Evolutionary conservation across 2,888 invertebrate species (phyloP), one percentile per base, ranked within the genome.

Genomic region (Phania funesta): DNA sequence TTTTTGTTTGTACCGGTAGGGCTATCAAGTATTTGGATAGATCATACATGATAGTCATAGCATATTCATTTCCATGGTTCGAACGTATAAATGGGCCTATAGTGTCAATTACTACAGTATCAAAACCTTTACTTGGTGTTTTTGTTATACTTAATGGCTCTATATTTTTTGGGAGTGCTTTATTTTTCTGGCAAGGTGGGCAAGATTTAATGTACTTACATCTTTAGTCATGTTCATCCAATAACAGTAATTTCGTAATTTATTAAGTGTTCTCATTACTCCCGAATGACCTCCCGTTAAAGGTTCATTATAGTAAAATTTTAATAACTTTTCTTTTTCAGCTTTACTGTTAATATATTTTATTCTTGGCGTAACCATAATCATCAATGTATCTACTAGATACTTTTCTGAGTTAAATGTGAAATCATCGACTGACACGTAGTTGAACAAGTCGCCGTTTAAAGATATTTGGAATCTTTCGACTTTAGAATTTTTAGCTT

Each of bases 31-130:
- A 64, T 32, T 64, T 64, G 24, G 64, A 85, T 50, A 83, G 84
- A 79, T 77, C 85, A 67, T 71, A 86, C 3, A 78, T 79, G 1
- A 76, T 26, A 11, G 83, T 84, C 1, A 84, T 60, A 9, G 80
- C 79, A 64, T 84, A 84, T 29, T 78, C 62, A 29, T 80, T 82
- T 16, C 82, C 83, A 22, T 71, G n/a, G 7, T 84, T 70, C 2
- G 80, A 80, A n/a, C n/a, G n/a, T n/a, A n/a, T n/a, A n/a, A n/a
- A n/a, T 35, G 84, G 80, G 18, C 85, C 84, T 46, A 84, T 81
- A 9, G 84, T 84, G 52, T 84, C 83, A 22, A 84, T 58, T 32
- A 83, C 16, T 1, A 85, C 70, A 20, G 54, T 83, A 24, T 85
- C 79, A 44, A 85, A 84, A 7, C 75, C 62, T 8, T 56, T 67